Evolutionary conservation across 2,113 vertebrate species (phyloP), one percentile per base, ranked within the genome.

Genomic region (Potamarius usumacintae): DNA sequence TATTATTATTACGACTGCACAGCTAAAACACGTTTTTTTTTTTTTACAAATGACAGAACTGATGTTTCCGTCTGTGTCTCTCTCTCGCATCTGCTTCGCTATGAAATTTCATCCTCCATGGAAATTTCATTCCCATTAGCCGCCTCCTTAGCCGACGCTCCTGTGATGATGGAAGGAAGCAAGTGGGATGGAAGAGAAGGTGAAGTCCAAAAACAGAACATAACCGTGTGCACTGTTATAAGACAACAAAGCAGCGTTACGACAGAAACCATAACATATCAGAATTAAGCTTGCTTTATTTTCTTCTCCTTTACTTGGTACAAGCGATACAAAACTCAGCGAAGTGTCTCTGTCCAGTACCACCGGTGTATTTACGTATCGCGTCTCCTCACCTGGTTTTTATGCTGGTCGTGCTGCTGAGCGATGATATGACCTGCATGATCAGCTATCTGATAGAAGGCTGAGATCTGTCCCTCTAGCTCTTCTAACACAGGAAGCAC

Each of bases 371-470:
- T 42, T 50, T 20, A 30, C 30, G 30, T 30, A 22, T 76, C 25
- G 25, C 18, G n/a, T 71, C 30, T 76, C 34, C 95, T 94, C 91
- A 99, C 98, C 96, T 98, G 97, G 86, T 97, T 97, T 90, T 96
- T 97, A 86, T 96, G 95, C 88, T 97, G 97, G 88, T 97, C 95
- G 92, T 97, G 93, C 77, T 90, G 89, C 55, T 96, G 95, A 1
- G 95, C 94, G n/a, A 96, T 95, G n/a, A 97, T 97, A 90, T 94
- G 95, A 89, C 95, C 95, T 74, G 97, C 95, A 62, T 96, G 96
- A 91, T 97, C 97, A 86, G 97, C 94, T 34, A 95, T 96, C 86
- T 99, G 97, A 91, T 98, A 97, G 90, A 99, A 98, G 80, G 92
- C 91, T 0, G 94, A 96, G 90, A 97, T 96, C 92, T 99, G 97